A percentile compares a stretch with the other conserved stretches of the same genome.
Evolutionary conservation across 2,888 invertebrate species (phyloP).

Genomic region (Podabrus alpinus): DNA sequence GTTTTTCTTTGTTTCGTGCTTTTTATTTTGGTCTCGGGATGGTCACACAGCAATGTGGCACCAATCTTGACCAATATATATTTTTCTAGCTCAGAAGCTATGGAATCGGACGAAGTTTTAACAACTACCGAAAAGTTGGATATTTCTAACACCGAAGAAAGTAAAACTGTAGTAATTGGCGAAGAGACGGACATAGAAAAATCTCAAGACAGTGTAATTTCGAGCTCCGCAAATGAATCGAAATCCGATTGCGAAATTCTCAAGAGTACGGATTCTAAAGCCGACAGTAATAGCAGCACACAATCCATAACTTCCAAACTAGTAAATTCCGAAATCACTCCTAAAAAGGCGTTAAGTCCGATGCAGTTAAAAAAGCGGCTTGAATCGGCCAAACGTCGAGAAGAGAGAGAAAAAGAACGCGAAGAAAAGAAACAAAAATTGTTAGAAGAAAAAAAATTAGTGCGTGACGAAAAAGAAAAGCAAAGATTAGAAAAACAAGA

Average conservation of each 20-base stretch:
- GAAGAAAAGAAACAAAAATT: conserved; percentile 55
- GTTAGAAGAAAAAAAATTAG: conserved; percentile 49
- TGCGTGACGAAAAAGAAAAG: conserved; percentile 55
- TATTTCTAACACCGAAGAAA: not conserved
- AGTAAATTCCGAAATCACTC: not conserved
- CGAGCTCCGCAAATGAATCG: not conserved
- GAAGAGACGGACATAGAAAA: not conserved
- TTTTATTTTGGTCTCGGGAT: conserved; percentile 54
- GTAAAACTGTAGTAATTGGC: not conserved
- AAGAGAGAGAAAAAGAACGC: conserved; percentile 59
- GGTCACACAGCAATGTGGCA: conserved; percentile 42
- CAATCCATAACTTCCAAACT: not conserved
- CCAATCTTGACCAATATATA: conserved; percentile 33
- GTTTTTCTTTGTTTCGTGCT: conserved; percentile 32
- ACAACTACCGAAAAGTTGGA: too few relatives aligned
- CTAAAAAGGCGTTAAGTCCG: conserved; percentile 47
- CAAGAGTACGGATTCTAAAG: not conserved
- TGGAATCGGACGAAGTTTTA: conserved; percentile 20
- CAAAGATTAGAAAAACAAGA: conserved; percentile 52
- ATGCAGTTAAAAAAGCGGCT: conserved; percentile 61
- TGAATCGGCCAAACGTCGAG: conserved; percentile 62
- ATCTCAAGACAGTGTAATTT: not conserved
- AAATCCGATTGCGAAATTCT: not conserved
- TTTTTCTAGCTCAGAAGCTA: conserved; percentile 45
- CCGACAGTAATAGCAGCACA: not conserved